Evolutionary conservation across 2,113 vertebrate species (phyloP), one percentile per base, ranked within the genome.

Genomic region (Colistium nudipinnis): DNA sequence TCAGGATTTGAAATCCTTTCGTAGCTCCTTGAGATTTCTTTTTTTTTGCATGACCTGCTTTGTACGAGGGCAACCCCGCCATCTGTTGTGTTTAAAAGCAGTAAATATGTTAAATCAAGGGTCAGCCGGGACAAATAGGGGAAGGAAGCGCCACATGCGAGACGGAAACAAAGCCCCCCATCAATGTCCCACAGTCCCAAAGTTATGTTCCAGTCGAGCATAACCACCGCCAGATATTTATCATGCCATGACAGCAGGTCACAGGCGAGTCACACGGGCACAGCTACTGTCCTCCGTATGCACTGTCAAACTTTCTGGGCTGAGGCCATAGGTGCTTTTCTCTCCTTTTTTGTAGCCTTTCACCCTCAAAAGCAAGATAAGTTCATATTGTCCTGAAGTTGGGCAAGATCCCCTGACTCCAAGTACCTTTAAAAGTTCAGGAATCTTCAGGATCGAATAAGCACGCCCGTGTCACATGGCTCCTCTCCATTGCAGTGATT

Each of bases 51-150:
- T 93, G 92, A 93, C 91, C 93, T 86, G 71, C 77, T 64, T 77
- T 84, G 62, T 55, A 28, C 59, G 36, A 60, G 54, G 59, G 62
- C 62, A 44, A 28, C 53, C 63, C 30, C 2, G 4, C 80, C 81
- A 84, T 95, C 94, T 96, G 94, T 84, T 86, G 79, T 89, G 85
- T 92, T 93, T 94, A 92, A 93, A 93, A 86, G 80, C 85, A 88
- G 88, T 92, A 93, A 94, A 91, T 2, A 70, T 86, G 76, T 83
- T 61, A 56, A 90, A 91, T 90, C 76, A 90, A 85, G 65, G 94
- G 93, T 88, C 92, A 91, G 55, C 20, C 6, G 0, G 77, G 93
- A 93, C 92, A 93, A 93, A 90, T 81, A 87, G 90, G 87, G 81
- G 48, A 88, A 89, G 89, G 65, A 57, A 88, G 89, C 85, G 53